Evolutionary conservation across 1,140 invertebrate genomes (phyloP).

Genomic region (Aphaenogaster rudis): DNA sequence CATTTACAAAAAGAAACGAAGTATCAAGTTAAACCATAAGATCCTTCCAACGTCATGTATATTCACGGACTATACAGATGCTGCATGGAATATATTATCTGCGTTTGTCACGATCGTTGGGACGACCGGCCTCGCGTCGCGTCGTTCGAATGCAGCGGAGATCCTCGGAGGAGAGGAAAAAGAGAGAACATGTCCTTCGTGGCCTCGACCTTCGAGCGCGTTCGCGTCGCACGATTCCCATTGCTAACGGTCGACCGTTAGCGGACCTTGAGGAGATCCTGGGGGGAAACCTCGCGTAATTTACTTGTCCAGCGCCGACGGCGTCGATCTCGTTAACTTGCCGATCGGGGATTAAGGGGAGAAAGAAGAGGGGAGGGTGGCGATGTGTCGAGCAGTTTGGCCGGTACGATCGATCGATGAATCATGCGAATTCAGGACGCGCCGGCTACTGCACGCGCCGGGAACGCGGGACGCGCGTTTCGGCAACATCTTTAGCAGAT

Average conservation of each 20-base stretch:
- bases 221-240: conserved; percentile 53
- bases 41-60: background rate
- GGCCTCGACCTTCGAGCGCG: conserved; percentile 60
- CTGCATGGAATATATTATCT: background rate
- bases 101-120: conserved; percentile 7
- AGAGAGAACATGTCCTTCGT: conserved; percentile 48
- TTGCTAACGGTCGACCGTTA: conserved; percentile 84
- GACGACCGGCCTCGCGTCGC: background rate
- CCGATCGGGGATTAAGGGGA: conserved; percentile 73
- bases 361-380: conserved; percentile 36
- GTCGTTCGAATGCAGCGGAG: background rate
- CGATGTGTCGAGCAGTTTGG: conserved; percentile 55
- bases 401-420: conserved; percentile 69
- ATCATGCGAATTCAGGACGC: conserved; percentile 66
- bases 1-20: conserved; percentile 11
- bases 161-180: background rate
- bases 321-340: conserved; percentile 76
- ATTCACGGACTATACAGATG: background rate
- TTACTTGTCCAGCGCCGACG: conserved; percentile 84
- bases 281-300: conserved; percentile 80
- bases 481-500: conserved; percentile 36
- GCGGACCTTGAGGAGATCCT: conserved; percentile 80
- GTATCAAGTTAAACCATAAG: conserved; percentile 19
- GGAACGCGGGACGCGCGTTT: conserved; percentile 42
- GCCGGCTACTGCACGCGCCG: conserved; percentile 38